Conservation (phyloP, 2,797 vertebrate genomes). For the Oryzias sinensis region DNA sequence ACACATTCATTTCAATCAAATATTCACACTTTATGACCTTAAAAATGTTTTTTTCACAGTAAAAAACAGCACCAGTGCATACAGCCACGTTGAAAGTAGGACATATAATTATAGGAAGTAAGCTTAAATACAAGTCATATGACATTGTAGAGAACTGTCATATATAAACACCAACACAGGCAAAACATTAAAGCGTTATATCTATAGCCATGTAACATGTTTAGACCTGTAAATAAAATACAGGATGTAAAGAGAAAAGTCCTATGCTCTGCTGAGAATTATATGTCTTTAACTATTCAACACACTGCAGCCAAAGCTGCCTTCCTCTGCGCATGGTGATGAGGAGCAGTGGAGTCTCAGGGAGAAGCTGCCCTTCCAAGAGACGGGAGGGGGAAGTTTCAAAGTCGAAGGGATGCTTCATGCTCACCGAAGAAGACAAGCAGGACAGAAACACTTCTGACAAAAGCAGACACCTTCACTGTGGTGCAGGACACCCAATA, state of each 20-base stretch:
- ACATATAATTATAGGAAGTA: constrained; percentile 5
- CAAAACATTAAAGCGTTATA: constrained; percentile 16
- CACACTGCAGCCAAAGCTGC: constrained; percentile 38
- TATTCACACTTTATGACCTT: constrained; percentile 31
- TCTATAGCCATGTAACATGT: constrained; percentile 33
- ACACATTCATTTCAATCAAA: constrained; percentile 39
- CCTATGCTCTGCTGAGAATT: constrained; percentile 56
- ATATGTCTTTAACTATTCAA: constrained; percentile 60
- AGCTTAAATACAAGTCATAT: constrained; percentile 1
- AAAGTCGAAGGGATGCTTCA: constrained; percentile 62
- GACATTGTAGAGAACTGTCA: constrained; percentile 7
- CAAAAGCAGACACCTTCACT: constrained; percentile 11
- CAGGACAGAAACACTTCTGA: constrained; percentile 17
- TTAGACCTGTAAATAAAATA: constrained; percentile 30
- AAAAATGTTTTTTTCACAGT: constrained; percentile 10
- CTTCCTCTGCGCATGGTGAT: constrained; percentile 55
- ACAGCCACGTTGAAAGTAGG: background rate
- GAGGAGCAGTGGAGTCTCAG: constrained; percentile 42
- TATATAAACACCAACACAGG: constrained; percentile 19
- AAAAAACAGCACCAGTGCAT: constrained; percentile 10
- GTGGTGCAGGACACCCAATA: constrained; percentile 5
- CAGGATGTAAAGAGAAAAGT: constrained; percentile 34
- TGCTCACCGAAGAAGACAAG: constrained; percentile 12
- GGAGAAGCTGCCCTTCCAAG: constrained; percentile 35
- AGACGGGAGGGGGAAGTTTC: constrained; percentile 54